phyloP scores from a whole-genome alignment of 64 coral and sea anemone genomes.

The Trachythela sp. region DNA sequence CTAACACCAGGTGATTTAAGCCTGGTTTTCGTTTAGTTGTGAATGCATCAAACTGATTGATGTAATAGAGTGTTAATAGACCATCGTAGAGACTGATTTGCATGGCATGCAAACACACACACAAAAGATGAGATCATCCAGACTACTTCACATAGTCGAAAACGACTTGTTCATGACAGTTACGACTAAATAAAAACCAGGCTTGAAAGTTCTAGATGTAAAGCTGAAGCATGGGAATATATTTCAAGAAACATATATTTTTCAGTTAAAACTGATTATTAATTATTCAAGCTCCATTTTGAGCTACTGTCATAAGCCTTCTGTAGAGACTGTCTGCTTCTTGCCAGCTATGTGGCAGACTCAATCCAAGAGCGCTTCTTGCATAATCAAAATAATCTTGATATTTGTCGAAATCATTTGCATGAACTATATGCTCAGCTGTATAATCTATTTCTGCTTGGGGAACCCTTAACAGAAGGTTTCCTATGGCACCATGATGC shows the following conservation, averaged over 20 bases:
- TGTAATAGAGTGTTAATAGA: too few relatives aligned
- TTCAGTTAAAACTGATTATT: not conserved
- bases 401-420: not conserved
- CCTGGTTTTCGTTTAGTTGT: too few relatives aligned
- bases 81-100: too few relatives aligned
- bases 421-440: not conserved
- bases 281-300: not conserved
- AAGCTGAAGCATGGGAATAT: not conserved
- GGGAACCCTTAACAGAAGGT: not conserved
- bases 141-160: too few relatives aligned
- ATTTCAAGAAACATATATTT: not conserved
- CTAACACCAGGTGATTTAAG: too few relatives aligned
- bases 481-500: not conserved
- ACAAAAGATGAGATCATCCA: too few relatives aligned
- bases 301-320: not conserved
- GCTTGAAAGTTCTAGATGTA: constrained; percentile 30
- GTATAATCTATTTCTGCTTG: not conserved
- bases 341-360: not conserved
- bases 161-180: too few relatives aligned
- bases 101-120: too few relatives aligned
- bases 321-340: not conserved
- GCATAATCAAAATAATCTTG: constrained; percentile 3
- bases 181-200: too few relatives aligned
- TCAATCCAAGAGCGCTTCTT: not conserved
- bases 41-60: too few relatives aligned